Base-by-base conservation (phyloP, 2,888 invertebrate genomes). In the Drosophila atripex region DNA sequence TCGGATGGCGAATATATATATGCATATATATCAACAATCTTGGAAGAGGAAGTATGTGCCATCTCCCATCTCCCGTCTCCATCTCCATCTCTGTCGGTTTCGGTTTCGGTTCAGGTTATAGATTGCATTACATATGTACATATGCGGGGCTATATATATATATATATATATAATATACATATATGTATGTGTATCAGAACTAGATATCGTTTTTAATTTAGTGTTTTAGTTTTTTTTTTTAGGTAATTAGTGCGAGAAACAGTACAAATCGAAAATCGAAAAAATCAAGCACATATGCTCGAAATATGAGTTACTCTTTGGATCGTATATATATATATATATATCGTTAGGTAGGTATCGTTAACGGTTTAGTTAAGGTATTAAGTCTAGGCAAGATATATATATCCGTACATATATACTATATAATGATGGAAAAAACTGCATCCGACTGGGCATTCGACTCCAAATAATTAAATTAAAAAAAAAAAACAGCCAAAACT, bases 211-310 rank as follows among this genome's bases (percentile, higher is more conserved):
- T 54, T 64, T 52, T 53, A 71, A 25, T 25, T 61, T 75, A 18
- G 18, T 61, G 18, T 61, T 79, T 68, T 75, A 71, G 75, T 73
- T 77, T 8, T 9, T 73, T 73, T 77, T 78, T 76, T 70, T 78
- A 75, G 63, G 78, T 76, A 84, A 87, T 85, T 70, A 84, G 88
- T 84, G 86, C 86, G 86, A 80, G 79, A 78, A 86, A 80, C 85
- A 80, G 76, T 82, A 82, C 75, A 85, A 73, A 28, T 28, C 28
- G 73, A 82, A 78, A 85, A 85, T 83, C 80, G 82, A 85, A 73
- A 72, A 74, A 77, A n/a, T 32, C 74, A 80, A 76, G 80, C 80
- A 76, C 65, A 77, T 59, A 73, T 84, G 78, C 77, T 77, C 47
- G 64, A 68, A 76, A 75, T 75, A 80, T 84, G 43, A 61, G 38